Evolutionary conservation across 1,140 invertebrate species (phyloP), one percentile per base, ranked within the genome.

Genomic region (Drosophila repleta): DNA sequence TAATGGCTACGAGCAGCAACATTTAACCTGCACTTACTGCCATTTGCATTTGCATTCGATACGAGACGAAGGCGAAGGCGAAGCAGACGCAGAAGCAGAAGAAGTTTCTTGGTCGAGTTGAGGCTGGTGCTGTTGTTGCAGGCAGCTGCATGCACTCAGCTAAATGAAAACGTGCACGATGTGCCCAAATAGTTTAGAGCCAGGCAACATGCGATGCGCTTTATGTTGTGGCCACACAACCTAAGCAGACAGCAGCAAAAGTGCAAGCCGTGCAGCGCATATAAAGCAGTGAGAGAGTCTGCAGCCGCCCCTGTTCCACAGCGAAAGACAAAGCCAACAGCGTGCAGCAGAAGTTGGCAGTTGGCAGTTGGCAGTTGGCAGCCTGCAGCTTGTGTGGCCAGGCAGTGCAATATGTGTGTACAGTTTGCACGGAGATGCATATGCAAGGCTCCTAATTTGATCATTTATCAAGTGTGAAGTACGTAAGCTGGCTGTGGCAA

Each of bases 151-250:
- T 88, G 83, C 83, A 88, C 83, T 88, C 83, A 88, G 83, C 83
- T 88, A 88, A 88, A 88, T 88, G 83, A 88, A 88, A 88, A 88
- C 83, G 83, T 88, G 83, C 79, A 76, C 79, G 79, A 79, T 88
- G 87, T 79, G 73, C 73, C 65, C 76, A 88, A 88, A 88, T 76
- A 88, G 79, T 88, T 83, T 76, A 79, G 63, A 76, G 76, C 65
- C 67, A 66, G 67, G 63, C 82, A 82, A 74, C 82, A 76, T 35
- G 32, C 70, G 71, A 88, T 73, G 82, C 67, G 76, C 77, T 76
- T 71, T 82, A 83, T 82, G 83, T 82, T 82, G 81, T 61, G 56
- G 52, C 29, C 35, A 67, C 10, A 37, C 46, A 56, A 64, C 43
- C 52, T 61, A 74, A 61, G 76, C 67, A 76, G 80, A 68, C 73